A percentile compares a stretch with the other conserved stretches of the same genome.
These are phyloP conservation scores for Xyrauchen texanus DNA, from an alignment of 2,113 vertebrate species.

Conservation along the genomic window DNA sequence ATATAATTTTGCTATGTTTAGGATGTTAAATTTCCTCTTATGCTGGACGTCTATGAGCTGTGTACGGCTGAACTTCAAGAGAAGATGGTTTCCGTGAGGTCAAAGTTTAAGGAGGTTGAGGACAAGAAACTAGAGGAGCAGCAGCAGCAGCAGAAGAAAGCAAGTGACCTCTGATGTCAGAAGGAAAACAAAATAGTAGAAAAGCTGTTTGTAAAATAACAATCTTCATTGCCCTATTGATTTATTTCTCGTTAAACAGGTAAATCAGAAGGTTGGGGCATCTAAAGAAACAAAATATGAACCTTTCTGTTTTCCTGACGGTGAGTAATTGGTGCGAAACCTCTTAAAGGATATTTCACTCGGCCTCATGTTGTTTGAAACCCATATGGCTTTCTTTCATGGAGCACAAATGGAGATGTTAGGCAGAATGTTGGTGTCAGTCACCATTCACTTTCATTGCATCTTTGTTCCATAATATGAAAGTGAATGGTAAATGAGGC, in stretches of 20 bases:
- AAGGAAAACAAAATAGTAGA: neutral
- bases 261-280: slow-evolving; percentile 57
- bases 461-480: too few relatives aligned
- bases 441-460: too few relatives aligned
- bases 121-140: slow-evolving; percentile 90
- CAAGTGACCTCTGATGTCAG: slow-evolving; percentile 53
- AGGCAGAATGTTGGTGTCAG: too few relatives aligned
- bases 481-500: too few relatives aligned
- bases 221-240: neutral
- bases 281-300: slow-evolving; percentile 88
- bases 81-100: slow-evolving; percentile 89
- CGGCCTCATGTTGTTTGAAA: too few relatives aligned
- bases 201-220: too few relatives aligned
- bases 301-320: slow-evolving; percentile 90
- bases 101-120: slow-evolving; percentile 95
- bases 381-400: too few relatives aligned
- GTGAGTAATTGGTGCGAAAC: slow-evolving; percentile 73
- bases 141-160: slow-evolving; percentile 83
- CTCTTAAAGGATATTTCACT: neutral
- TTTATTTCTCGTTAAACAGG: slow-evolving; percentile 50
- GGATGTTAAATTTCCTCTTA: slow-evolving; percentile 99
- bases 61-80: slow-evolving; percentile 92
- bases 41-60: slow-evolving; percentile 96
- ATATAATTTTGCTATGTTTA: slow-evolving; percentile 56
- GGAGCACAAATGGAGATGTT: too few relatives aligned